Base-by-base conservation (phyloP, 2,797 vertebrate genomes). In the Peromyscus nudipes region DNA sequence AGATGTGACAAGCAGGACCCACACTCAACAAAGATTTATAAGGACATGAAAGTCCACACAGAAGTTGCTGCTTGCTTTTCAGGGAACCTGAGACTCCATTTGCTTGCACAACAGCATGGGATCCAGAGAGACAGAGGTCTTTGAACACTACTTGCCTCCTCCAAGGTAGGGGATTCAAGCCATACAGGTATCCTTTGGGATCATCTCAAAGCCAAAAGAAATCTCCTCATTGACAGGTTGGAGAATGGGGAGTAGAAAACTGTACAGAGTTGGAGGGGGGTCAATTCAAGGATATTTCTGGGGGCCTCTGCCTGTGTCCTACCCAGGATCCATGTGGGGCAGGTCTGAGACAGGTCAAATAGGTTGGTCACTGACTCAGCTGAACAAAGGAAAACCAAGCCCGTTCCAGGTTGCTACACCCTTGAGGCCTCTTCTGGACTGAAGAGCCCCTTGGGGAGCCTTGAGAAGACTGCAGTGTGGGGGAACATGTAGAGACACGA, bases 11-110 rank as follows among this genome's bases (percentile, higher is more conserved):
- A 69, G 12, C 14, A 64, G 9, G 86, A 93, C 46, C 6, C 11
- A 37, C 89, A 95, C 64, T 90, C 95, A n/a, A 12, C 13, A 27
- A 96, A 95, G 25, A 55, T 97, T 91, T 96, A 76, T 57, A 73
- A 93, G 71, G 85, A 95, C 60, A 77, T 94, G 91, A 5, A 91
- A 79, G 4, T 81, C 46, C 95, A 97, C 49, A 95, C 57, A 21
- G 14, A 94, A 96, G 90, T 96, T 69, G n/a, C 60, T 67, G 17
- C 89, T 95, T 76, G 57, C 69, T 91, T 27, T 93, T 64, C 86
- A 52, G n/a, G 37, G 29, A 93, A 67, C 37, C 46, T 2, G 25
- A 40, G 43, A 71, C 31, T 76, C 67, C 7, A 40, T 85, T 81
- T 75, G 9, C 69, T 55, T 83, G 69, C 34, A 60, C 37, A 16